Base-by-base conservation (phyloP, 2,797 vertebrate genomes). In the Iguana delicatissima region DNA sequence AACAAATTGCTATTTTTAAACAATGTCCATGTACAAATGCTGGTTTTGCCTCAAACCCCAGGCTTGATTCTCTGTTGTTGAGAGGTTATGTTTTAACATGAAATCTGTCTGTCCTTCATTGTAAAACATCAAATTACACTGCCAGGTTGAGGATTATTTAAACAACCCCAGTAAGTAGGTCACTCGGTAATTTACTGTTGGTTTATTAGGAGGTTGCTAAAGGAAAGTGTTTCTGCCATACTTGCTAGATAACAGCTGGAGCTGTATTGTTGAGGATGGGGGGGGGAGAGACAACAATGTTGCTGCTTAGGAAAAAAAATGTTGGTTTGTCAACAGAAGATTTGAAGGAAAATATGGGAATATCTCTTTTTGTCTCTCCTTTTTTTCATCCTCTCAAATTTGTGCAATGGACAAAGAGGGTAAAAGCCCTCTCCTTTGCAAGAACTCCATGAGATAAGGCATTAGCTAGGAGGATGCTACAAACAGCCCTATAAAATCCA, bases 151-250 rank as follows among this genome's bases (percentile, higher is more conserved):
- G 94, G 95, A 95, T 94, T 95, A 95, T 95, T 96, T 94, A 94
- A 95, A 94, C 94, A 95, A 95, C 92, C 87, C 83, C 87, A 89
- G 87, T 91, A 96, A 96, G 93, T 95, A 96, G 95, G 96, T 95
- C 95, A 96, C 93, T 77, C 90, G 69, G 91, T 93, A 93, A 94
- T 95, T 95, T 94, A 92, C 92, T 89, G 89, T 35, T 89, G 16
- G 85, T 93, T 94, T 95, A 95, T 95, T 91, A 95, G 90, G 90
- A 80, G 87, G 76, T 88, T 94, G 93, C 90, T 85, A 92, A 95
- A 93, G 90, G 84, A 91, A 93, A 93, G 72, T 89, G 93, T 88
- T 90, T 92, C 87, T 0, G 0, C 88, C 50, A 29, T 94, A 92
- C 89, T 94, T 95, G 72, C 82, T 88, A 94, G 92, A 92, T 5